Conservation (phyloP, 2,888 invertebrate species). For the Epinotia demarniana region DNA sequence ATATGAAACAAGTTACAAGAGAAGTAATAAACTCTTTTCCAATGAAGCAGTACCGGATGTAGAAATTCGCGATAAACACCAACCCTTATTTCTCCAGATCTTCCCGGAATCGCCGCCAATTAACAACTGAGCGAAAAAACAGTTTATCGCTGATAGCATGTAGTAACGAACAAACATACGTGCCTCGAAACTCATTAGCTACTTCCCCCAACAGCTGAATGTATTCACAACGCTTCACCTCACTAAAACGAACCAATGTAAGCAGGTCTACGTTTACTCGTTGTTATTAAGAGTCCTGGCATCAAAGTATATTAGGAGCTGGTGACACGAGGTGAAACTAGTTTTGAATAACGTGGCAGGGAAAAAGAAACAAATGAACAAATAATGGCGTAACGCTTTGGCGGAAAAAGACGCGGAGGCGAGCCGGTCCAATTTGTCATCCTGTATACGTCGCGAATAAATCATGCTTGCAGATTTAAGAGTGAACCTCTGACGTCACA, state of each 20-base stretch:
- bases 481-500: not conserved
- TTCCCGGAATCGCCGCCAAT: constrained; percentile 30
- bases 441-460: constrained; percentile 48
- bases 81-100: constrained; percentile 3
- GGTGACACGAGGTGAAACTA: not conserved
- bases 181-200: constrained; percentile 50
- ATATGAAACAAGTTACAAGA: not conserved
- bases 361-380: constrained; percentile 60
- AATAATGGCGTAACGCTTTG: constrained; percentile 61
- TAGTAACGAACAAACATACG: constrained; percentile 45
- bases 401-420: constrained; percentile 52
- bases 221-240: not conserved
- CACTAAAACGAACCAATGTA: no score
- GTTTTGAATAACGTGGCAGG: not conserved
- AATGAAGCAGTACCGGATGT: not conserved
- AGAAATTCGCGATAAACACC: not conserved
- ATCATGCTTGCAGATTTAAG: constrained; percentile 37
- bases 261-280: no score
- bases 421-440: constrained; percentile 55
- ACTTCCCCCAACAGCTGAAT: constrained; percentile 48
- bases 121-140: constrained; percentile 40
- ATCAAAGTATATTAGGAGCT: not conserved
- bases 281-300: no score
- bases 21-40: not conserved
- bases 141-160: constrained; percentile 46